Percentiles rank a stretch among this genome's conserved stretches.
phyloP scores from a whole-genome alignment of 2,888 invertebrate species.

The Melanargia galathea region DNA sequence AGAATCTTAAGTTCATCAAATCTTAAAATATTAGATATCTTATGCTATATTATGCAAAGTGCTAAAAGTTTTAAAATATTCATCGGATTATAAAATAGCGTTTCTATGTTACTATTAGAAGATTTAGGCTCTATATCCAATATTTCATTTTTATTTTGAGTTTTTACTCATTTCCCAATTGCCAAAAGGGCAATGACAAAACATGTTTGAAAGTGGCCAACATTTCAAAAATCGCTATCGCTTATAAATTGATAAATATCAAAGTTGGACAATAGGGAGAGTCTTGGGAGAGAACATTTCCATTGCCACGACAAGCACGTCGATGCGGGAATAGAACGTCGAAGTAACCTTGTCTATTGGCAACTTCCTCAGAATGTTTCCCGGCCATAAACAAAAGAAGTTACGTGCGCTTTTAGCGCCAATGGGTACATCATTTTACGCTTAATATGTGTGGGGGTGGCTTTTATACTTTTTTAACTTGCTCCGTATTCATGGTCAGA shows the following conservation, averaged over 20 bases:
- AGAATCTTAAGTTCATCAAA: too few relatives aligned
- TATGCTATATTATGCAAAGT: too few relatives aligned
- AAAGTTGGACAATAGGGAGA: slow-evolving; percentile 45
- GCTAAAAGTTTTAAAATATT: too few relatives aligned
- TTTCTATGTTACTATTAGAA: too few relatives aligned
- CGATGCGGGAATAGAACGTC: slow-evolving; percentile 37
- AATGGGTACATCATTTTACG: slow-evolving; percentile 31
- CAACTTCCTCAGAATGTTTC: slow-evolving; percentile 36
- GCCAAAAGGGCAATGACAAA: too few relatives aligned
- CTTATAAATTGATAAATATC: slow-evolving; percentile 23
- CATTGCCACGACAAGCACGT: slow-evolving; percentile 53
- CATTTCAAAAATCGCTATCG: slow-evolving; percentile 23
- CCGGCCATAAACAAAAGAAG: slow-evolving; percentile 45
- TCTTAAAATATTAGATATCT: too few relatives aligned
- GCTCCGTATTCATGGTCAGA: slow-evolving; percentile 10
- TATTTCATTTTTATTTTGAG: not conserved
- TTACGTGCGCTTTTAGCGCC: slow-evolving; percentile 38
- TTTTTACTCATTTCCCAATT: too few relatives aligned
- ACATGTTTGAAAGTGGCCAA: too few relatives aligned
- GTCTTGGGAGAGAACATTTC: slow-evolving; percentile 49
- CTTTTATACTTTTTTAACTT: slow-evolving; percentile 32
- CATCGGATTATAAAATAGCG: too few relatives aligned
- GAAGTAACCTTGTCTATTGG: slow-evolving; percentile 40
- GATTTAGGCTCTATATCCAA: not conserved
- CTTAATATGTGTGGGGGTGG: slow-evolving; percentile 25